Percentiles rank a stretch among this genome's conserved stretches.
phyloP scores from a whole-genome alignment of 2,113 vertebrate species.

The Anseranas semipalmata region DNA sequence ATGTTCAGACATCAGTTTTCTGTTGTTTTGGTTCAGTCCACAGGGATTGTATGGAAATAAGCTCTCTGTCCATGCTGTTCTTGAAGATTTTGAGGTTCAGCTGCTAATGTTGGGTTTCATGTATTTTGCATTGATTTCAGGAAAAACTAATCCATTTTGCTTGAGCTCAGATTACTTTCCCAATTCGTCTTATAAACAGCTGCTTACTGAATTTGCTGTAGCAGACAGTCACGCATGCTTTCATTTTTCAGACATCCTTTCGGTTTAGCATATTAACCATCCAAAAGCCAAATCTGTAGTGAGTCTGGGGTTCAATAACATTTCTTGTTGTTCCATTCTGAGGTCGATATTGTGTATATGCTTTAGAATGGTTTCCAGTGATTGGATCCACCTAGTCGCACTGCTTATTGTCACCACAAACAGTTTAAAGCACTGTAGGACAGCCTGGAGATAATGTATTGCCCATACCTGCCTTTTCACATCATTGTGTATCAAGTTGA shows the following conservation, averaged over 20 bases:
- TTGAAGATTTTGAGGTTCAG: constrained; percentile 9
- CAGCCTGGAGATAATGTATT: background rate
- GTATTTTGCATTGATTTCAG: background rate
- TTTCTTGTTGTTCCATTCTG: background rate
- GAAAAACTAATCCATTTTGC: background rate
- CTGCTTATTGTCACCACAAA: background rate
- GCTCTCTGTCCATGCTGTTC: background rate
- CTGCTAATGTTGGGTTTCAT: background rate
- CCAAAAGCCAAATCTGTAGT: background rate
- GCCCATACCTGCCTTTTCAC: background rate
- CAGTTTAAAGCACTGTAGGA: background rate
- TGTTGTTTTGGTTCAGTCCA: background rate
- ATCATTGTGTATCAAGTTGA: background rate
- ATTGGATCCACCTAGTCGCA: background rate
- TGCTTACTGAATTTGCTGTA: background rate
- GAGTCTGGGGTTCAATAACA: background rate
- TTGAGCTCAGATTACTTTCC: background rate
- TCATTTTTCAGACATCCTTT: background rate
- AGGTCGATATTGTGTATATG: background rate
- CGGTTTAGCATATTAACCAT: background rate
- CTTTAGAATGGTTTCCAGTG: background rate
- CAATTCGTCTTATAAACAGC: background rate
- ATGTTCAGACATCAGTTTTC: background rate
- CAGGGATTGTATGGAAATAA: background rate
- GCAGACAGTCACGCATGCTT: background rate